A percentile compares a stretch with the other conserved stretches of the same genome.
Evolutionary conservation across 2,888 invertebrate species (phyloP).

Genomic region (Calameuta pallipes): DNA sequence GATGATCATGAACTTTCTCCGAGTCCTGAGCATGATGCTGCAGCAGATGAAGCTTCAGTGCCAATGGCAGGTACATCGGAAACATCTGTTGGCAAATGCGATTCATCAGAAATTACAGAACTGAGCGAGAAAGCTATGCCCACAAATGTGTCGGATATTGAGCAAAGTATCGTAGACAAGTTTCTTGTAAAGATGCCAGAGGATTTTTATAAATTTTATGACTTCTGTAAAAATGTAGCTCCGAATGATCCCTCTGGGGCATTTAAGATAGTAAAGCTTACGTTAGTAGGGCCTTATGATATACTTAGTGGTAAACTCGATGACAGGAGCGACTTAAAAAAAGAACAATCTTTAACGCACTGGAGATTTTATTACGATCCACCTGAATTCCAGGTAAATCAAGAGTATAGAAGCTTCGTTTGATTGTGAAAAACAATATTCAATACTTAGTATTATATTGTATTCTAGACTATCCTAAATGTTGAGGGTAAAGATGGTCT

Average conservation of each 20-base stretch:
- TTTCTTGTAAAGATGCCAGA: slow-evolving; percentile 88
- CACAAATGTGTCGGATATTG: slow-evolving; percentile 63
- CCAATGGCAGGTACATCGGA: background rate
- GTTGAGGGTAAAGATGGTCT: slow-evolving; percentile 77
- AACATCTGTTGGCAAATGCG: background rate
- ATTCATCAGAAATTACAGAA: background rate
- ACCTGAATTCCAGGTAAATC: slow-evolving; percentile 86
- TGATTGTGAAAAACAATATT: slow-evolving; percentile 8
- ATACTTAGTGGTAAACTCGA: slow-evolving; percentile 76
- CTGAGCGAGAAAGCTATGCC: background rate
- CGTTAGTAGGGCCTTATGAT: slow-evolving; percentile 90
- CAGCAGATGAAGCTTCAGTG: background rate
- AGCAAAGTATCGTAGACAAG: slow-evolving; percentile 75
- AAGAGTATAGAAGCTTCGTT: background rate
- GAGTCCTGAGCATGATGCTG: background rate
- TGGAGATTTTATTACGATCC: slow-evolving; percentile 95
- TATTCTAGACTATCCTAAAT: slow-evolving; percentile 76
- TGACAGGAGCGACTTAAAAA: slow-evolving; percentile 67
- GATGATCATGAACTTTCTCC: background rate
- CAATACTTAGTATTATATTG: background rate
- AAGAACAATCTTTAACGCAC: slow-evolving; percentile 79
- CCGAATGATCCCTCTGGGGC: slow-evolving; percentile 72
- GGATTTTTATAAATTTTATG: slow-evolving; percentile 90
- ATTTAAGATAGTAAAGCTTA: slow-evolving; percentile 75
- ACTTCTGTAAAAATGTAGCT: slow-evolving; percentile 74